A percentile compares a stretch with the other conserved stretches of the same genome.
Evolutionary conservation across 2,797 vertebrate genomes (phyloP).

Genomic region (Alfaro cultratus): DNA sequence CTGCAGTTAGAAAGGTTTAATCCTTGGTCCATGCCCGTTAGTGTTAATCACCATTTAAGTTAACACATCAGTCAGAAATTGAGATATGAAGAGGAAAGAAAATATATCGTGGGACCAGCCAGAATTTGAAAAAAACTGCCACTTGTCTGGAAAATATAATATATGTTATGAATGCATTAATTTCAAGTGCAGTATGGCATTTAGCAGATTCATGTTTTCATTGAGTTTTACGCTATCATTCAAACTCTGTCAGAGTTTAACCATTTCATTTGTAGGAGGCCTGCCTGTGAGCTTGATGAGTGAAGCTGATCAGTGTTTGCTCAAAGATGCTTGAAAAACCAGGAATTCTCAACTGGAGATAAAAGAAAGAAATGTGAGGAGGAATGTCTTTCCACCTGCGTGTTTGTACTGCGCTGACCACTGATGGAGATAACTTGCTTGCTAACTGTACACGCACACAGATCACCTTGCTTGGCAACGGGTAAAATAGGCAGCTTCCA

Average conservation of each 20-base stretch:
- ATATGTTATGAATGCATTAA: neutral
- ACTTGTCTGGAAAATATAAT: neutral
- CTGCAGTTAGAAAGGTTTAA: too few relatives aligned
- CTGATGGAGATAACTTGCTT: neutral
- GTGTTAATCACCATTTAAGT: too few relatives aligned
- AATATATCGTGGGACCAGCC: too few relatives aligned
- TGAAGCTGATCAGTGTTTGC: neutral
- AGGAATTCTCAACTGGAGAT: slow-evolving; percentile 1
- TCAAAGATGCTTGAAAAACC: neutral
- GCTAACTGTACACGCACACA: neutral
- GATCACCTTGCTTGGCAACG: neutral
- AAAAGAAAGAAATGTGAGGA: neutral
- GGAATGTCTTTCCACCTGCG: neutral
- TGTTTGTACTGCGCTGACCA: neutral
- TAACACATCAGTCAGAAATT: too few relatives aligned
- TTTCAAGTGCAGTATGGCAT: neutral
- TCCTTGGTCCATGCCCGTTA: too few relatives aligned
- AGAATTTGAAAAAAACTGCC: too few relatives aligned
- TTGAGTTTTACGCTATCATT: neutral
- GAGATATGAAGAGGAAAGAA: too few relatives aligned
- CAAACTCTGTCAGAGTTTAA: neutral
- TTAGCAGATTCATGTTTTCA: neutral
- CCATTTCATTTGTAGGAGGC: neutral
- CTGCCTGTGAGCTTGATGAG: neutral
- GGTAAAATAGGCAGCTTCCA: slow-evolving; percentile 42